Base-by-base conservation (phyloP, 2,888 invertebrate genomes). In the Drosophila crucigera region DNA sequence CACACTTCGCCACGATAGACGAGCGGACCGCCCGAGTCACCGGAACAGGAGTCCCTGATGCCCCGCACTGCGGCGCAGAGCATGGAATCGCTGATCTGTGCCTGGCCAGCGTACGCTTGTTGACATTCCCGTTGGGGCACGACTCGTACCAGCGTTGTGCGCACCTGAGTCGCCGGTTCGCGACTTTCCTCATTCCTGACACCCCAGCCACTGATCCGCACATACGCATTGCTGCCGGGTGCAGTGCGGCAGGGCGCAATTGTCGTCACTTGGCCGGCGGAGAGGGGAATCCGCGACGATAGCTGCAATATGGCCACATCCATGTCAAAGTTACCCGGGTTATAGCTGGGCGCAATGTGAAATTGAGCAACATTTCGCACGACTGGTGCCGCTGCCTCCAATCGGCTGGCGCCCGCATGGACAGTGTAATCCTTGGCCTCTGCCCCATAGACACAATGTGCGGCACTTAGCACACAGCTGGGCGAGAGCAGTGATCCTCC, bases 11-110 rank as follows among this genome's bases (percentile, higher is more conserved):
- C 91, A 4, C 91, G 88, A 47, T 81, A 88, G 4, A 92, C 90
- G 28, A 91, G 75, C 1, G 93, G 93, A 4, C 93, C 93, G 7
- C 93, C 93, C 3, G 93, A 93, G 68, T 93, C 93, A 0, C 93
- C 93, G 3, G 86, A 84, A 60, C 93, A 93, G 1, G 93, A 90
- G 71, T 93, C 93, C 50, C 75, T 84, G 4, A 83, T 65, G 11
- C 91, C 91, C 0, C 89, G 78, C 22, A 88, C 73, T 1, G 90
- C 78, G 0, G 92, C 92, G 69, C 93, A 93, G 25, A 93, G 76
- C 93, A 93, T 93, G 6, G 92, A 88, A 55, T 86, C 84, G 4
- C 85, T 89, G 3, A 93, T 39, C 35, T 70, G 60, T 9, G 82
- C 91, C 28, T 80, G 76, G 0, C 85, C 91, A 41, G 78, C 73